These are phyloP conservation scores for Epizoanthus stellaris DNA, from an alignment of 92 coral and sea anemone species.

Conservation along the genomic window DNA sequence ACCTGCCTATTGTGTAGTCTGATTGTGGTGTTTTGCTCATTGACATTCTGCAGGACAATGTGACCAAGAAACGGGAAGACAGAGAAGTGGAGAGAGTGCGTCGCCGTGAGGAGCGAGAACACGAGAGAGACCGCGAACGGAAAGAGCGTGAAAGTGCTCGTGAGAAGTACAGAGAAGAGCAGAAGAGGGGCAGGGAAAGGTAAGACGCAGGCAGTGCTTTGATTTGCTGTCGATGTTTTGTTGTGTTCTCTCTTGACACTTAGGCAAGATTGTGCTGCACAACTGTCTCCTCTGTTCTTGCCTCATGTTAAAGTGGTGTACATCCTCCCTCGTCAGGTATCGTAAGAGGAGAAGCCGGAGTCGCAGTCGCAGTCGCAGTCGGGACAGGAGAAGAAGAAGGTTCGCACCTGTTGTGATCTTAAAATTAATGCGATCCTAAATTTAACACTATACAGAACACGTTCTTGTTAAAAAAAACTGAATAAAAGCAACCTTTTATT, in stretches of 20 bases:
- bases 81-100: constrained; percentile 87
- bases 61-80: constrained; percentile 87
- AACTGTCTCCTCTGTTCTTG: neutral
- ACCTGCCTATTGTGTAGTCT: neutral
- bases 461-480: neutral
- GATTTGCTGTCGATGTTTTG: neutral
- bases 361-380: constrained; percentile 80
- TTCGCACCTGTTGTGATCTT: neutral
- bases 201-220: neutral
- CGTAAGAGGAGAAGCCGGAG: constrained; percentile 81
- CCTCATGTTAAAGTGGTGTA: neutral
- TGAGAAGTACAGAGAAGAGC: constrained; percentile 68
- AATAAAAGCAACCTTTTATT: neutral
- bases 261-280: neutral
- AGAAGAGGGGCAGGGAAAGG: constrained; percentile 53
- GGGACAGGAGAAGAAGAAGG: constrained; percentile 43
- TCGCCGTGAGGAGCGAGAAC: constrained; percentile 92
- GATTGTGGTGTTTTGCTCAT: neutral
- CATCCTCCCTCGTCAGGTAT: constrained; percentile 31
- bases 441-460: neutral
- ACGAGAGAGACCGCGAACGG: constrained; percentile 80
- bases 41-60: constrained; percentile 66
- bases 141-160: constrained; percentile 71
- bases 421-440: neutral
- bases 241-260: neutral